These are phyloP conservation scores for Apotomis capreana DNA, from an alignment of 2,888 invertebrate genomes.

Conservation along the genomic window DNA sequence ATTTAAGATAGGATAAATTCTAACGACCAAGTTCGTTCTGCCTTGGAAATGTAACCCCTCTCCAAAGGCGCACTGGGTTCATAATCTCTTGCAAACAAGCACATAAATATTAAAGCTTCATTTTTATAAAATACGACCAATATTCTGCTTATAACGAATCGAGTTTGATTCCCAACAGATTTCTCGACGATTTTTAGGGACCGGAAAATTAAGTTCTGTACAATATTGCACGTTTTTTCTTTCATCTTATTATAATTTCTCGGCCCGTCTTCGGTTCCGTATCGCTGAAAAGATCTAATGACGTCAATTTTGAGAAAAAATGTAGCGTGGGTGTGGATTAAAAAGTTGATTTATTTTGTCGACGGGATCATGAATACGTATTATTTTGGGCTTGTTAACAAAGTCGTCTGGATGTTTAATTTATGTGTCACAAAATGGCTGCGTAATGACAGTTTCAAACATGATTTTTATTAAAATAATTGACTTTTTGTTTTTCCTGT, in stretches of 20 bases:
- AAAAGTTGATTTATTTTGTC: slow-evolving; percentile 15
- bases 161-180: slow-evolving; percentile 35
- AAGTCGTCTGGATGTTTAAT: not conserved
- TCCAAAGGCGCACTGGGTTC: not conserved
- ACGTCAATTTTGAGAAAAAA: slow-evolving; percentile 34
- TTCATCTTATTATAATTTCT: slow-evolving; percentile 34
- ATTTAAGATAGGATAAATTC: not conserved
- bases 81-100: slow-evolving; percentile 13
- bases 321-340: not conserved
- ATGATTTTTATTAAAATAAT: too few relatives aligned
- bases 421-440: too few relatives aligned
- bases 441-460: too few relatives aligned
- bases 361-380: too few relatives aligned
- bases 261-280: slow-evolving; percentile 23
- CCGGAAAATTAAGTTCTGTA: slow-evolving; percentile 38
- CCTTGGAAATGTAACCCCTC: not conserved
- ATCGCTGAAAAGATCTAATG: slow-evolving; percentile 37
- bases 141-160: slow-evolving; percentile 37
- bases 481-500: too few relatives aligned
- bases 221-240: slow-evolving; percentile 32
- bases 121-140: slow-evolving; percentile 31
- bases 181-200: slow-evolving; percentile 27
- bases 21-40: not conserved
- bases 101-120: slow-evolving; percentile 16
- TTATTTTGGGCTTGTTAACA: not conserved